phyloP scores from a whole-genome alignment of 2,113 vertebrate genomes.

The Eolophus roseicapilla region DNA sequence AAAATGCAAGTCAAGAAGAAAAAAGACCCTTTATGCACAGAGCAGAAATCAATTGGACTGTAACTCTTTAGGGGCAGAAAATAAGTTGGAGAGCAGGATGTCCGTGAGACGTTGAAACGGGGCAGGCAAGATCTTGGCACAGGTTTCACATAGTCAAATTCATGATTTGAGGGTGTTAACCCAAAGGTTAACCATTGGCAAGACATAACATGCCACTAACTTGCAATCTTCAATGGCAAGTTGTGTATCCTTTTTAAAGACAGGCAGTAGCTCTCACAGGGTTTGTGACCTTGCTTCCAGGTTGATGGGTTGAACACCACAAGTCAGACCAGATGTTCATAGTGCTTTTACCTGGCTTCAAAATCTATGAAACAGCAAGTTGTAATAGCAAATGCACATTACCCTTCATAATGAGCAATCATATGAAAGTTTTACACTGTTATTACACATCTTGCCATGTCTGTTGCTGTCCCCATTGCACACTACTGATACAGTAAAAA shows the following conservation, averaged over 20 bases:
- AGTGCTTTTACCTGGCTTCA: background rate
- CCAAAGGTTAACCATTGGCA: background rate
- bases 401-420: background rate
- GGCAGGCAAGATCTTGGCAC: background rate
- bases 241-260: background rate
- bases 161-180: background rate
- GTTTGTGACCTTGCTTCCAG: background rate
- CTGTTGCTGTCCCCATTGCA: background rate
- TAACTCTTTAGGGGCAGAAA: background rate
- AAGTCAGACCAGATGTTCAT: background rate
- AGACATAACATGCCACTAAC: background rate
- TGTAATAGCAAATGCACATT: background rate
- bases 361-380: background rate
- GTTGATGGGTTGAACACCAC: background rate
- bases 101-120: fast-evolving
- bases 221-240: background rate
- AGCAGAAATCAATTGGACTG: background rate
- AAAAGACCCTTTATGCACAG: background rate
- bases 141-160: background rate
- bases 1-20: background rate
- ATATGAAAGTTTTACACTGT: background rate
- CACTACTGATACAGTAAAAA: background rate
- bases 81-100: background rate
- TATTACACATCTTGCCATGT: background rate
- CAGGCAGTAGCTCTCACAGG: fast-evolving